These are phyloP conservation scores for Chrysolina americana DNA, from an alignment of 2,888 invertebrate genomes.

Conservation along the genomic window DNA sequence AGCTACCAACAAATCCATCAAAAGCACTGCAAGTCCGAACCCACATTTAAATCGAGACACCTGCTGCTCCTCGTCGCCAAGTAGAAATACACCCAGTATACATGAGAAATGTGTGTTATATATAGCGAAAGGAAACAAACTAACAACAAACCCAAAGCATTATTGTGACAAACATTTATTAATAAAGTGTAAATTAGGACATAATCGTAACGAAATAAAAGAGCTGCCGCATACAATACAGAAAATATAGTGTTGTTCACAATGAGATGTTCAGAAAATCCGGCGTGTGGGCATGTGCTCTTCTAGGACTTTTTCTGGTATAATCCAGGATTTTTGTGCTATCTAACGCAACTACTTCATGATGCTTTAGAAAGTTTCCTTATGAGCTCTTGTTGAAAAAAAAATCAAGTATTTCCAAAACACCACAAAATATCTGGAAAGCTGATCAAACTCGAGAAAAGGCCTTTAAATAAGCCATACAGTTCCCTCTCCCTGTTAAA, in stretches of 20 bases:
- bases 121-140: constrained; percentile 65
- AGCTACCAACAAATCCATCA: constrained; percentile 29
- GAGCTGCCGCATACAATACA: constrained; percentile 64
- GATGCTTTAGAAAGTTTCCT: too few relatives aligned
- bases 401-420: too few relatives aligned
- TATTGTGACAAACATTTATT: constrained; percentile 71
- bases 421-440: too few relatives aligned
- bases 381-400: too few relatives aligned
- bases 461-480: too few relatives aligned
- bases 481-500: too few relatives aligned
- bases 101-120: constrained; percentile 53
- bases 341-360: too few relatives aligned
- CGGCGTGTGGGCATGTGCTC: not conserved
- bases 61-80: constrained; percentile 6
- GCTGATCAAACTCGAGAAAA: too few relatives aligned
- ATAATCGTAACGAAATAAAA: constrained; percentile 63
- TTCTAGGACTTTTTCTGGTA: not conserved
- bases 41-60: constrained; percentile 30
- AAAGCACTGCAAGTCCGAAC: constrained; percentile 29
- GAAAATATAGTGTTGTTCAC: constrained; percentile 59
- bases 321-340: too few relatives aligned
- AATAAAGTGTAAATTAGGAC: constrained; percentile 69
- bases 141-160: constrained; percentile 71
- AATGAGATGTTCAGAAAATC: constrained; percentile 49
- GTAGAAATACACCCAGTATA: constrained; percentile 38